Percentiles rank a stretch among this genome's conserved stretches.
Conservation (phyloP, 1,140 invertebrate genomes). For the Microplitis mediator region DNA sequence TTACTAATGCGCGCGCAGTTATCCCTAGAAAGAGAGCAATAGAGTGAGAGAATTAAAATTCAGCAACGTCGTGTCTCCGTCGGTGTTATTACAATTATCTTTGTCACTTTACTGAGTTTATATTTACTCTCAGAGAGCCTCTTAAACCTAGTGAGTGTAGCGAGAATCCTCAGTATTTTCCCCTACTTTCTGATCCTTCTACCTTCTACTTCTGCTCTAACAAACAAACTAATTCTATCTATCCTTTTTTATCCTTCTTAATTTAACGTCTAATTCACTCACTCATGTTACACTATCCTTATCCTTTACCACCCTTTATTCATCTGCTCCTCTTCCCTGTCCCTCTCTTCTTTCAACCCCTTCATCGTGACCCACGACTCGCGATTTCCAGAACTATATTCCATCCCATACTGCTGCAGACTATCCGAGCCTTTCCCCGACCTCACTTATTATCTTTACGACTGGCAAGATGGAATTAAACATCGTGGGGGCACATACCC, state of each 20-base stretch:
- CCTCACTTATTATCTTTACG: conserved; percentile 64
- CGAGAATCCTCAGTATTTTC: neutral
- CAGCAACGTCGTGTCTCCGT: conserved; percentile 49
- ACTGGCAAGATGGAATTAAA: conserved; percentile 64
- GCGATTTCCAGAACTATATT: conserved; percentile 36
- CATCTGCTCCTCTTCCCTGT: neutral
- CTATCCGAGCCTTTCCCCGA: conserved; percentile 32
- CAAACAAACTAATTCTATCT: conserved; percentile 9
- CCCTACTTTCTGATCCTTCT: neutral
- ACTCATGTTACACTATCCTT: neutral
- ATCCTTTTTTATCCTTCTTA: neutral
- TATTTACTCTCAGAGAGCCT: conserved; percentile 57
- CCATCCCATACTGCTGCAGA: neutral
- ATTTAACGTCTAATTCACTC: neutral
- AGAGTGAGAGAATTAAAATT: conserved; percentile 50
- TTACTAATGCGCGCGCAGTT: no score
- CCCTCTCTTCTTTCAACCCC: neutral
- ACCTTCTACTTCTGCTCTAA: neutral
- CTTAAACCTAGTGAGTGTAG: conserved; percentile 16
- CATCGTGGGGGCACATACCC: conserved; percentile 52
- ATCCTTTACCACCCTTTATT: neutral
- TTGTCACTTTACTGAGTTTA: conserved; percentile 64
- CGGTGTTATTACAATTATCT: conserved; percentile 65
- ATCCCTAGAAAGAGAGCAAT: conserved; percentile 58
- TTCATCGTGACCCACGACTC: conserved; percentile 34